These are phyloP conservation scores for Brachionus manjavacas DNA, from an alignment of 1,140 invertebrate species.

Conservation along the genomic window DNA sequence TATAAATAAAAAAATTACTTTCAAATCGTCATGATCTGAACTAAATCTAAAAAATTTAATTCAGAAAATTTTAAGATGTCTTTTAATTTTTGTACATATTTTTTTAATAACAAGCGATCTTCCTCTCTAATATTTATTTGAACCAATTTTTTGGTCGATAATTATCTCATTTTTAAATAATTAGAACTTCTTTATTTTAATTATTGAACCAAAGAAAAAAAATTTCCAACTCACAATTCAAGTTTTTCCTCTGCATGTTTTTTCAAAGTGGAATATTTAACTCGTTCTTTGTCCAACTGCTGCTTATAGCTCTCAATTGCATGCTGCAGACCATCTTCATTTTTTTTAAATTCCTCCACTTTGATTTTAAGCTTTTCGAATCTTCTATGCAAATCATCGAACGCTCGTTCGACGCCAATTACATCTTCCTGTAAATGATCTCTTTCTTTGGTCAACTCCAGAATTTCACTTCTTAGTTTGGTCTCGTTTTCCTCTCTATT, in stretches of 20 bases:
- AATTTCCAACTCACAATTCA: not conserved
- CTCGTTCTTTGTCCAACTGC: constrained; percentile 6
- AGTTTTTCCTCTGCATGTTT: constrained; percentile 43
- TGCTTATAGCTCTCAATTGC: constrained; percentile 28
- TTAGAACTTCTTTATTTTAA: not conserved
- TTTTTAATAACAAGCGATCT: too few species aligned
- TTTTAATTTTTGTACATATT: too few species aligned
- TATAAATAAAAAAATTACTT: too few species aligned
- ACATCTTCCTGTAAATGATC: constrained; percentile 42
- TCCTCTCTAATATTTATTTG: not conserved
- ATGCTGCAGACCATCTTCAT: constrained; percentile 1
- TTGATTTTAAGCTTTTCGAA: constrained; percentile 37
- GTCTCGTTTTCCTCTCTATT: constrained; percentile 20
- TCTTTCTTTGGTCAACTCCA: constrained; percentile 40
- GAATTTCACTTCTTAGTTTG: constrained; percentile 5
- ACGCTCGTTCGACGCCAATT: constrained; percentile 35
- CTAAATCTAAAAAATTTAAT: too few species aligned
- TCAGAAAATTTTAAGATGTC: too few species aligned
- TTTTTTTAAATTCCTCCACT: constrained; percentile 32
- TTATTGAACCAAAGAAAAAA: not conserved
- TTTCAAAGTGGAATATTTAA: constrained; percentile 39
- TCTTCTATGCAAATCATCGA: constrained; percentile 35
- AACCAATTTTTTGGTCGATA: not conserved
- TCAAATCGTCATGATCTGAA: too few species aligned
- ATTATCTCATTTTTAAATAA: too few species aligned